phyloP scores from a whole-genome alignment of 1,140 invertebrate genomes.

The Dendroctonus ponderosae region DNA sequence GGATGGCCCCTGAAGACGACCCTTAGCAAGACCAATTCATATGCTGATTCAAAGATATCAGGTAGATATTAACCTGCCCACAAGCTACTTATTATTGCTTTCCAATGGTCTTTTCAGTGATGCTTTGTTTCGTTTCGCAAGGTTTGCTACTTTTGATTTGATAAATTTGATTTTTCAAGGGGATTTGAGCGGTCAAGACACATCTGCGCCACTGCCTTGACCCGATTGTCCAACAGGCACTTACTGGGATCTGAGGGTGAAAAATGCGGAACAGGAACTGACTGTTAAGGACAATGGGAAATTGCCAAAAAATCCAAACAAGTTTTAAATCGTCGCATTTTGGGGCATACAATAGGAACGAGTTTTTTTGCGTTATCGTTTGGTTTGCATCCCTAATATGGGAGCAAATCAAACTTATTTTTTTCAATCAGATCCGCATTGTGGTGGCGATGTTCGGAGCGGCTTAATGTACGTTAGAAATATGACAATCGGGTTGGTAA shows the following conservation, averaged over 20 bases:
- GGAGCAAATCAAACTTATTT: background rate
- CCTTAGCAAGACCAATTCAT: slow-evolving; percentile 11
- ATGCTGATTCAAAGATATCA: slow-evolving; percentile 19
- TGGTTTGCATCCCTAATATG: background rate
- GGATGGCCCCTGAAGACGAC: slow-evolving; percentile 8
- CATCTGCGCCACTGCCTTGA: slow-evolving; percentile 23
- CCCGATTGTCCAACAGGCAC: slow-evolving; percentile 10
- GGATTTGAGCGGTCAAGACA: background rate
- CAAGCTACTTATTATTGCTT: slow-evolving; percentile 9
- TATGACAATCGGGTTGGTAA: slow-evolving; percentile 18
- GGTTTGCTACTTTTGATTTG: no score
- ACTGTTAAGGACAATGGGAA: slow-evolving; percentile 8
- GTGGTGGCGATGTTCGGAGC: slow-evolving; percentile 22
- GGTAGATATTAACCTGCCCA: slow-evolving; percentile 13
- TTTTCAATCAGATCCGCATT: slow-evolving; percentile 9
- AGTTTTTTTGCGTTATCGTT: slow-evolving; percentile 8
- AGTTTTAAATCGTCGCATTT: slow-evolving; percentile 28
- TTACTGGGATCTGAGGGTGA: slow-evolving; percentile 12
- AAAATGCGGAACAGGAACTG: slow-evolving; percentile 29
- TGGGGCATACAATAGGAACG: slow-evolving; percentile 17
- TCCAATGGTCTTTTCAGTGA: no score
- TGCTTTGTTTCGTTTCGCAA: no score
- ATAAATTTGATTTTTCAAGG: background rate
- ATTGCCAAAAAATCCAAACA: slow-evolving; percentile 31
- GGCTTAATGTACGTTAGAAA: slow-evolving; percentile 22